Evolutionary conservation across 2,113 vertebrate genomes (phyloP).

Genomic region (Planiliza haematocheilus): DNA sequence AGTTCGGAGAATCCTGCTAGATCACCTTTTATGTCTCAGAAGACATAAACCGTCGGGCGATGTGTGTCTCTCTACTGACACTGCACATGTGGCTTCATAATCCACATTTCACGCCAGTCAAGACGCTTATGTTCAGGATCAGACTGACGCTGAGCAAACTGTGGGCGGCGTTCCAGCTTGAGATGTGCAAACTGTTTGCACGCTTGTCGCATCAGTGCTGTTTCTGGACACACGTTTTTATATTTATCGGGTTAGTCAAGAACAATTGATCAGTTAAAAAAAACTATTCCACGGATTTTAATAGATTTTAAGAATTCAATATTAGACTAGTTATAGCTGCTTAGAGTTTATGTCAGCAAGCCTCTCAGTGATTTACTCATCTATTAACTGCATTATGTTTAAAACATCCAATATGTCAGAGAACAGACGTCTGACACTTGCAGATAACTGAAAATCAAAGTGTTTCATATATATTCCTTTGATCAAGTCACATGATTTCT

Average conservation of each 20-base stretch:
- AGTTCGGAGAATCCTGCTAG: slow-evolving; percentile 65
- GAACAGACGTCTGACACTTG: neutral
- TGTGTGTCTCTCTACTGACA: slow-evolving; percentile 23
- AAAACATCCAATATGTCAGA: neutral
- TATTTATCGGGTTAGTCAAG: neutral
- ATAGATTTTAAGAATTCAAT: no score
- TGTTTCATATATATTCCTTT: no score
- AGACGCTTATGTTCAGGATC: slow-evolving; percentile 49
- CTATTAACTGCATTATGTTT: no score
- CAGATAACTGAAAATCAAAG: no score
- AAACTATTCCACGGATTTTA: no score
- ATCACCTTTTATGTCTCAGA: slow-evolving; percentile 75
- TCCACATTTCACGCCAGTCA: slow-evolving; percentile 51
- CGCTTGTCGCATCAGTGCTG: slow-evolving; percentile 2
- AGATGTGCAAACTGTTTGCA: slow-evolving; percentile 9
- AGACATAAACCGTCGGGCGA: no score
- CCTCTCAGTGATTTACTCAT: no score
- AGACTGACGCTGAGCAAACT: slow-evolving; percentile 39
- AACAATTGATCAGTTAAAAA: neutral
- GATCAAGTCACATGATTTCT: neutral
- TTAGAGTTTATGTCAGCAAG: no score
- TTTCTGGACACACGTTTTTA: neutral
- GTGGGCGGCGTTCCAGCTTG: slow-evolving; percentile 31
- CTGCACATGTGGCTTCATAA: slow-evolving; percentile 46
- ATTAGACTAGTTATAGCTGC: no score